Evolutionary conservation across 1,140 invertebrate genomes (phyloP).

Genomic region (Cotesia glomerata): DNA sequence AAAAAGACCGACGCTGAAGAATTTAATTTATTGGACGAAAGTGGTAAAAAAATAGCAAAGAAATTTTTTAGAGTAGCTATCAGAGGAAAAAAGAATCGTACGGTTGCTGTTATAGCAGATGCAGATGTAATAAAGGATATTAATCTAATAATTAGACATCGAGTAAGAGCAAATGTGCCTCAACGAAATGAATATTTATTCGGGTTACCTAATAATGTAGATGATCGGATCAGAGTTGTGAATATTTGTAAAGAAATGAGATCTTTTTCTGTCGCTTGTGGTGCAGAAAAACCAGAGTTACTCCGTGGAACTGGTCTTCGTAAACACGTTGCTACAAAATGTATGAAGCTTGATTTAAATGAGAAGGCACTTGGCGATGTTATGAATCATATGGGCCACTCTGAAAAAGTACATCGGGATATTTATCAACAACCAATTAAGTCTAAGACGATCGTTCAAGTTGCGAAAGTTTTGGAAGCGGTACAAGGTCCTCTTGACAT

Average conservation of each 20-base stretch:
- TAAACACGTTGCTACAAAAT: constrained; percentile 9
- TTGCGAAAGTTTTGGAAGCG: neutral
- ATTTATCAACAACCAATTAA: constrained; percentile 24
- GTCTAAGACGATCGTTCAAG: neutral
- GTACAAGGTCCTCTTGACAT: neutral
- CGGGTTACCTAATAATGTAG: neutral
- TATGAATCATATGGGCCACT: constrained; percentile 30
- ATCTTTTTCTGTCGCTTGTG: constrained; percentile 1
- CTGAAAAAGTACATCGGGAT: constrained; percentile 16
- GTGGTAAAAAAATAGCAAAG: constrained; percentile 3
- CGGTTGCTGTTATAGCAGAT: constrained; percentile 7
- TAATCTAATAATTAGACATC: neutral
- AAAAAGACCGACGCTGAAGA: constrained; percentile 9
- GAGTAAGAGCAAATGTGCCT: neutral
- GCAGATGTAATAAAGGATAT: neutral
- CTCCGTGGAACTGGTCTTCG: neutral
- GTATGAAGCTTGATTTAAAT: neutral
- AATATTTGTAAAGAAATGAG: neutral
- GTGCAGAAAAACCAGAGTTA: constrained; percentile 2
- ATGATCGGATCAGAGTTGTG: neutral
- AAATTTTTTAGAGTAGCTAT: constrained; percentile 9
- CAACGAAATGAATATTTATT: constrained; percentile 17
- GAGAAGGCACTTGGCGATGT: constrained; percentile 14
- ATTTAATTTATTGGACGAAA: neutral
- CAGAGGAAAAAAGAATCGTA: constrained; percentile 22